Evolutionary conservation across 2,113 vertebrate genomes (phyloP).

Genomic region (Caretta caretta): DNA sequence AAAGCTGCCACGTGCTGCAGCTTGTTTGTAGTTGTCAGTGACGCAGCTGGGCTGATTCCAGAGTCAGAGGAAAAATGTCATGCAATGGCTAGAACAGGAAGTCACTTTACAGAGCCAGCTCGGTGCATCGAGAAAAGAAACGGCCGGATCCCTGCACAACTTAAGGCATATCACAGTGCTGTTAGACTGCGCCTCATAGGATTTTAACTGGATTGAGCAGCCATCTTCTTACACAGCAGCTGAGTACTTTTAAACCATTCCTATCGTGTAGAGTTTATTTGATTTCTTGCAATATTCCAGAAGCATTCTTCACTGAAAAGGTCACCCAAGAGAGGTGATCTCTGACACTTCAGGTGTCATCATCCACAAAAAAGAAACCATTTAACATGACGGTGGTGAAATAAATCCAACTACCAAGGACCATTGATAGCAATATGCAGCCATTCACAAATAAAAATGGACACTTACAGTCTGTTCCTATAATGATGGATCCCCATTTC

Average conservation of each 20-base stretch:
- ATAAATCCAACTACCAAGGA: background rate
- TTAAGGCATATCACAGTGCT: background rate
- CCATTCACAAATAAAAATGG: too few species aligned
- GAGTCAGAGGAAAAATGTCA: fast-evolving
- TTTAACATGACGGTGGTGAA: too few species aligned
- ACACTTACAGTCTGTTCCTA: background rate
- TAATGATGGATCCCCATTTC: background rate
- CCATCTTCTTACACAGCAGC: too few species aligned
- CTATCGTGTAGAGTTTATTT: background rate
- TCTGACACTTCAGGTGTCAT: background rate
- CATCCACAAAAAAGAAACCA: background rate
- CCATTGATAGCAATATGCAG: too few species aligned
- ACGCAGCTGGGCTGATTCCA: fast-evolving
- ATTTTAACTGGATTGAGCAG: background rate
- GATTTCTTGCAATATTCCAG: background rate
- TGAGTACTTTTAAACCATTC: fast-evolving
- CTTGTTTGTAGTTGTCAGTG: fast-evolving
- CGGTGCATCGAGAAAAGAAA: background rate
- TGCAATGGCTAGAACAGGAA: background rate
- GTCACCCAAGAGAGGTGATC: background rate
- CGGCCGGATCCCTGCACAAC: background rate
- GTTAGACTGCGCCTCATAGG: background rate
- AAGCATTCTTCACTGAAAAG: fast-evolving
- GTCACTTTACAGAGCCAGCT: background rate
- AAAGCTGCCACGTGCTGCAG: background rate